These are phyloP conservation scores for Drosophila fungiperda DNA, from an alignment of 2,888 invertebrate species.

Conservation along the genomic window DNA sequence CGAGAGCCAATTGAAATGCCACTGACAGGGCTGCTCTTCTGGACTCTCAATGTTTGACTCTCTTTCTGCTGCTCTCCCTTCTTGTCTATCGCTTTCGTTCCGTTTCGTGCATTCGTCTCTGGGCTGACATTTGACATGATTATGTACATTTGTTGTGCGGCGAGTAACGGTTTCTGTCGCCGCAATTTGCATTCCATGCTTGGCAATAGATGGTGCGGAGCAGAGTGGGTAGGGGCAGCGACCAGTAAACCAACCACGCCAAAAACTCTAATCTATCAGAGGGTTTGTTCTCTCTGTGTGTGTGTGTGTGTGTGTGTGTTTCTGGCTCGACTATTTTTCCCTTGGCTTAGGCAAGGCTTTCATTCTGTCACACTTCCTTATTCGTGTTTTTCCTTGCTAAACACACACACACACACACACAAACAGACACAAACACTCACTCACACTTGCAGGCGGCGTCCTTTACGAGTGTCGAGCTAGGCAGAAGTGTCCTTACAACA, in stretches of 20 bases:
- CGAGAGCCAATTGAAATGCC: slow-evolving; percentile 70
- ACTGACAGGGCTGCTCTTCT: slow-evolving; percentile 33
- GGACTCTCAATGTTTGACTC: not conserved
- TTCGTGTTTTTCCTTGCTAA: slow-evolving; percentile 49
- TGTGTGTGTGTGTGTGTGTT: slow-evolving; percentile 34
- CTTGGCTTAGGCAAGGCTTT: slow-evolving; percentile 46
- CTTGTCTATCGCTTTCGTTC: not conserved
- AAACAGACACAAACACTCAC: slow-evolving; percentile 13
- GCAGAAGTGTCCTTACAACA: slow-evolving; percentile 77
- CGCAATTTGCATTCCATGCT: slow-evolving; percentile 64
- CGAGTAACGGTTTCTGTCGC: slow-evolving; percentile 39
- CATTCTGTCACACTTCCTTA: slow-evolving; percentile 63
- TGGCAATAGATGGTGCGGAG: not conserved
- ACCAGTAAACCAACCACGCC: slow-evolving; percentile 21
- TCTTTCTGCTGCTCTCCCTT: slow-evolving; percentile 1
- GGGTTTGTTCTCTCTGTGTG: slow-evolving; percentile 32
- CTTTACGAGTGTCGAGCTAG: slow-evolving; percentile 45
- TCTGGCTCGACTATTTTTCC: slow-evolving; percentile 47
- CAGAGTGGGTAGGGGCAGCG: not conserved
- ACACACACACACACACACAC: slow-evolving; percentile 24
- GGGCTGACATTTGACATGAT: slow-evolving; percentile 78
- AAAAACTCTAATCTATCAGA: slow-evolving; percentile 74
- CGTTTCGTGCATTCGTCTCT: slow-evolving; percentile 50
- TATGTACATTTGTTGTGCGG: slow-evolving; percentile 74
- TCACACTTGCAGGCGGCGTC: slow-evolving; percentile 14